These are phyloP conservation scores for Meiosimyza platycephala DNA, from an alignment of 2,888 invertebrate species.

Conservation along the genomic window DNA sequence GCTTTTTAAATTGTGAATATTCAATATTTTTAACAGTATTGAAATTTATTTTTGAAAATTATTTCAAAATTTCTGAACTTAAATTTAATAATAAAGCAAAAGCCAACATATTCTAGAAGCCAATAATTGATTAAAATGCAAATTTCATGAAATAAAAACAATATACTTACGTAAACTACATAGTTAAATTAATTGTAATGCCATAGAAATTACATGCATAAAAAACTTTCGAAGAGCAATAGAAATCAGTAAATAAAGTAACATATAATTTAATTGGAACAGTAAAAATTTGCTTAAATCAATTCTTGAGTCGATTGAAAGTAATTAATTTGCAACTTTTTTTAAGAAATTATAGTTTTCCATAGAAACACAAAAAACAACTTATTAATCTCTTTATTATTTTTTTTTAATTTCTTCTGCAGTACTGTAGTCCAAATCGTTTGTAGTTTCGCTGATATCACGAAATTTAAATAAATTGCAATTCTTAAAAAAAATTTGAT, in stretches of 20 bases:
- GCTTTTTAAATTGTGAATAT: background rate
- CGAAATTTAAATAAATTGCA: background rate
- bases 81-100: constrained; percentile 2
- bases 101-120: too few relatives aligned
- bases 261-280: too few relatives aligned
- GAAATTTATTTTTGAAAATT: background rate
- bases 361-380: background rate
- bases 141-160: background rate
- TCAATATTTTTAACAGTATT: background rate
- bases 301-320: too few relatives aligned
- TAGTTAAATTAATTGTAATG: too few relatives aligned
- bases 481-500: background rate
- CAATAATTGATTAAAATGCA: background rate
- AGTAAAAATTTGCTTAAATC: too few relatives aligned
- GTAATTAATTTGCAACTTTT: too few relatives aligned
- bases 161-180: too few relatives aligned
- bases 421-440: constrained; percentile 48
- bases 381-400: constrained; percentile 38
- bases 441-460: constrained; percentile 43
- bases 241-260: too few relatives aligned
- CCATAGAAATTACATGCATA: too few relatives aligned
- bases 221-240: too few relatives aligned
- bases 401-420: constrained; percentile 50
- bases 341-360: background rate
- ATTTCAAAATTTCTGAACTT: constrained; percentile 34